Percentiles rank a stretch among this genome's conserved stretches.
phyloP scores from a whole-genome alignment of 1,140 invertebrate genomes.

The Heliothis virescens region DNA sequence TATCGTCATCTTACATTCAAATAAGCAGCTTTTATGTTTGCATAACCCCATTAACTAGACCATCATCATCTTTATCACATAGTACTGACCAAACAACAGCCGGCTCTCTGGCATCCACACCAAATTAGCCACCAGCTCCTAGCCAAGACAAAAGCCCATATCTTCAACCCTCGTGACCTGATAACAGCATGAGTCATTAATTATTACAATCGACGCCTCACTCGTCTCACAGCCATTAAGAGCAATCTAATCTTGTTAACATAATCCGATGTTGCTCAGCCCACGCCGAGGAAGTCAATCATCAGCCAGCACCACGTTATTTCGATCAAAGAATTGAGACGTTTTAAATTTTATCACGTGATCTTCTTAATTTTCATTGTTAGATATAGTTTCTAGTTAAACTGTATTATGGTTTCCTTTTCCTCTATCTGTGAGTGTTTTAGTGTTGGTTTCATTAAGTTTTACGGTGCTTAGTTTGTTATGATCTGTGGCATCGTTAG shows the following conservation, averaged over 20 bases:
- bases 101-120: not conserved
- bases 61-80: not conserved
- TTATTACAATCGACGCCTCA: slow-evolving; percentile 61
- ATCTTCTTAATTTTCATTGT: slow-evolving; percentile 18
- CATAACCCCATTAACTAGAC: no score
- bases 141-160: slow-evolving; percentile 40
- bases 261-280: slow-evolving; percentile 55
- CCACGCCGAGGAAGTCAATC: slow-evolving; percentile 60
- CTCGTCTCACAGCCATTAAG: slow-evolving; percentile 62
- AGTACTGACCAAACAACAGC: not conserved
- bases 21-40: no score
- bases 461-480: slow-evolving; percentile 1
- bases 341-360: slow-evolving; percentile 43
- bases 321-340: slow-evolving; percentile 43
- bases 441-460: not conserved
- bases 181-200: slow-evolving; percentile 60
- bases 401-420: slow-evolving; percentile 19
- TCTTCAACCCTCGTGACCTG: slow-evolving; percentile 48
- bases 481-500: not conserved
- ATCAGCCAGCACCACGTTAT: slow-evolving; percentile 45
- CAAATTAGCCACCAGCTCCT: slow-evolving; percentile 1
- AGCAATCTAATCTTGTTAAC: slow-evolving; percentile 65
- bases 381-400: not conserved
- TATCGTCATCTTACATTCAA: no score
- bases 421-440: not conserved